Conservation (phyloP, 2,888 invertebrate genomes). For the Drosophila neutralis region DNA sequence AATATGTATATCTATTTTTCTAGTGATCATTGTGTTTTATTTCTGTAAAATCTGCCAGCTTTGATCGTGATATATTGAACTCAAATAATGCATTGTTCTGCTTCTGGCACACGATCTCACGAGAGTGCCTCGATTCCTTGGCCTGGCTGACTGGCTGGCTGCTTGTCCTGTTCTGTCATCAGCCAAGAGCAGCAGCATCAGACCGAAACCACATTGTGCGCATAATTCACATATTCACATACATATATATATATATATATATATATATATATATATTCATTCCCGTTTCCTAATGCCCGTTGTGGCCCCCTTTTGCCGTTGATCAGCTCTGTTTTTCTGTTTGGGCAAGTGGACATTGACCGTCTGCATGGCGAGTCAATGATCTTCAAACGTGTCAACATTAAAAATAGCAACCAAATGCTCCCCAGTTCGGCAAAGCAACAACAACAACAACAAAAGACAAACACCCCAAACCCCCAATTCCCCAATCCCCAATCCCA, state of each 20-base stretch:
- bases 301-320: constrained; percentile 15
- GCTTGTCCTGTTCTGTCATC: constrained; percentile 50
- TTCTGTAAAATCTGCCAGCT: constrained; percentile 15
- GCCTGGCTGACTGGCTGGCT: constrained; percentile 8
- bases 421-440: constrained; percentile 31
- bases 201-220: constrained; percentile 60
- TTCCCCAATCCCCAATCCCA: constrained; percentile 15
- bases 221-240: constrained; percentile 70
- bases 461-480: constrained; percentile 5
- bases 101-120: constrained; percentile 58
- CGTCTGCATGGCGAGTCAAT: constrained; percentile 74
- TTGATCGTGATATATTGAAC: constrained; percentile 67
- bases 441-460: not conserved
- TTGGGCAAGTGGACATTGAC: constrained; percentile 74
- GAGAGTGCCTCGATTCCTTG: constrained; percentile 41
- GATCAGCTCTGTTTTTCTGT: constrained; percentile 25
- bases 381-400: constrained; percentile 81
- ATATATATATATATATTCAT: constrained; percentile 20
- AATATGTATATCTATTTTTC: not conserved
- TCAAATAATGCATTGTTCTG: constrained; percentile 63
- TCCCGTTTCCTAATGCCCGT: constrained; percentile 31
- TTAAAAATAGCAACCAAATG: constrained; percentile 77
- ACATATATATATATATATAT: not conserved
- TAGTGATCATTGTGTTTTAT: constrained; percentile 4
- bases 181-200: constrained; percentile 29